These are phyloP conservation scores for Caenorhabditis japonica DNA, from an alignment of 2,888 invertebrate species.

Conservation along the genomic window DNA sequence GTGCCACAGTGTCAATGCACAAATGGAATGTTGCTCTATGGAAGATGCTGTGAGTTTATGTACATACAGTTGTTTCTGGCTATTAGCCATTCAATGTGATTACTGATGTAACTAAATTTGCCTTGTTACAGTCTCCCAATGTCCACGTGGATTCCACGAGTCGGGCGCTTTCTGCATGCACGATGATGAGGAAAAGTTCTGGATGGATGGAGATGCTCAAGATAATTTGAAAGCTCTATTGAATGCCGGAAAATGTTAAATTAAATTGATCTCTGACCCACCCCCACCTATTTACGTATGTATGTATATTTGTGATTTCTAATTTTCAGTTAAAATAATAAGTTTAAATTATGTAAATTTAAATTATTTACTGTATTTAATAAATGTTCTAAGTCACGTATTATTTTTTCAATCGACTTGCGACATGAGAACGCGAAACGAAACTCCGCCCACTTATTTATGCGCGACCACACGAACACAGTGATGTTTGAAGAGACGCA, in stretches of 20 bases:
- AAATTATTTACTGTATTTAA: background rate
- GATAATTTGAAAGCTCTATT: constrained; percentile 68
- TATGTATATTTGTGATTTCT: background rate
- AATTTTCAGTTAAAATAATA: background rate
- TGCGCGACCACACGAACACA: no score
- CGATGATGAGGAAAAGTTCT: constrained; percentile 74
- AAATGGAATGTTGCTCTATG: constrained; percentile 72
- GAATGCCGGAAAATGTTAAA: constrained; percentile 70
- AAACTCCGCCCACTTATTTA: no score
- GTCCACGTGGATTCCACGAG: constrained; percentile 73
- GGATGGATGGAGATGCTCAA: constrained; percentile 71
- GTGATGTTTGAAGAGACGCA: no score
- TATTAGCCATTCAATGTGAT: background rate
- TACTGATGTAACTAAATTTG: no score
- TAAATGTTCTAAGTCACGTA: background rate
- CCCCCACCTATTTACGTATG: no score
- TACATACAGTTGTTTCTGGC: constrained; percentile 7
- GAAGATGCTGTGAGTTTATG: constrained; percentile 72
- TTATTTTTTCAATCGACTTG: no score
- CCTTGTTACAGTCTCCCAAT: constrained; percentile 69
- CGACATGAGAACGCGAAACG: no score
- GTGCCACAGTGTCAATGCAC: constrained; percentile 74
- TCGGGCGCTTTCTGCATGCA: constrained; percentile 72
- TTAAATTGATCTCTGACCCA: no score
- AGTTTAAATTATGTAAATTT: background rate